Conservation (phyloP, 1,140 invertebrate genomes). For the Conopomorpha cramerella region DNA sequence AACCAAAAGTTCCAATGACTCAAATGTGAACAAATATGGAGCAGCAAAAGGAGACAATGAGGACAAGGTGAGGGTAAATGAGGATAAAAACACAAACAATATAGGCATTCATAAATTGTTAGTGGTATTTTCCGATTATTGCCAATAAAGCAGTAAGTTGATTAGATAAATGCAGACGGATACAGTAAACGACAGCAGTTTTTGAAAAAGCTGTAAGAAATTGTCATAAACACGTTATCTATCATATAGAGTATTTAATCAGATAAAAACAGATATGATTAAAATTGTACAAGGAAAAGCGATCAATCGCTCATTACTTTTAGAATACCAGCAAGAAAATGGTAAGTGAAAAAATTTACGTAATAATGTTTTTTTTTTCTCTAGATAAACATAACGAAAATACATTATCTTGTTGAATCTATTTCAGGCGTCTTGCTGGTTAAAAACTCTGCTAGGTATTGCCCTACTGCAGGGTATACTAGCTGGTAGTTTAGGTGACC, state of each 20-base stretch:
- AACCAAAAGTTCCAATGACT: too few relatives aligned
- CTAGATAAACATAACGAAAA: conserved; percentile 2
- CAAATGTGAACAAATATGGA: too few relatives aligned
- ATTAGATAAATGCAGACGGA: too few relatives aligned
- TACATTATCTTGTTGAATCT: too few relatives aligned
- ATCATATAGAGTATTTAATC: too few relatives aligned
- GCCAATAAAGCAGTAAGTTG: not conserved
- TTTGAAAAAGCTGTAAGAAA: too few relatives aligned
- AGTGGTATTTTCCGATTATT: not conserved
- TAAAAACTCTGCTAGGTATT: conserved; percentile 16
- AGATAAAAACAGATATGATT: too few relatives aligned
- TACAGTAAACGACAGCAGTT: too few relatives aligned
- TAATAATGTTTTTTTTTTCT: conserved; percentile 1
- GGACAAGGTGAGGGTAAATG: too few relatives aligned
- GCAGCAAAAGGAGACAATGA: too few relatives aligned
- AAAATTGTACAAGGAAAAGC: conserved; percentile 3
- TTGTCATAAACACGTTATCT: too few relatives aligned
- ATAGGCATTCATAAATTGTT: not conserved
- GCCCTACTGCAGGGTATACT: conserved; percentile 20
- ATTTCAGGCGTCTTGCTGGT: conserved; percentile 23
- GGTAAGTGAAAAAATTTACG: conserved; percentile 16
- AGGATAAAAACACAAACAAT: not conserved
- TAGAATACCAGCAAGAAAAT: conserved; percentile 20
- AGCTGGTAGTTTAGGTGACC: conserved; percentile 20
- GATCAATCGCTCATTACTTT: conserved; percentile 5